Evolutionary conservation across 2,113 vertebrate species (phyloP), one percentile per base, ranked within the genome.

Genomic region (Datnioides undecimradiatus): DNA sequence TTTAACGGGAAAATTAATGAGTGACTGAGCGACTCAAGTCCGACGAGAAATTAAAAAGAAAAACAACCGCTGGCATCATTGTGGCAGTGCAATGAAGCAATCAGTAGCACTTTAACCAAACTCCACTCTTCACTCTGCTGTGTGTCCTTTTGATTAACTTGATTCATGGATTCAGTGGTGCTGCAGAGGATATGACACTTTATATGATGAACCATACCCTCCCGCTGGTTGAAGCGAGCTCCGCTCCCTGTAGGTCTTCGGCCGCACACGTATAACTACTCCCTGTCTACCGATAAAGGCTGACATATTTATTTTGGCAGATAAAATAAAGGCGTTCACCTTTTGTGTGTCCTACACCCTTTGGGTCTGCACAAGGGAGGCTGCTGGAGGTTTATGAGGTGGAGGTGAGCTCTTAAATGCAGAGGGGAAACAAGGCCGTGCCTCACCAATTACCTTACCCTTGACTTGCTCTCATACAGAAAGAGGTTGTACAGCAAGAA

Each of bases 301-400:
- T 25, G 69, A 64, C 25, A 68, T 73, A 76, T 82, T 69, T 83
- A 73, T 70, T 81, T 82, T 51, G 34, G 62, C 52, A 72, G 71
- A 81, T 70, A 65, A 77, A 77, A 77, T 41, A 71, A 85, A 73
- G 55, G 4, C 27, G 9, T 72, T 86, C 63, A 43, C 74, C 80
- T 73, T 80, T 54, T 62, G 8, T 46, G 52, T 77, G 74, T 84
- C 80, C 71, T 85, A 57, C 51, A 43, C 51, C 33, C 64, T 17
- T 13, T 21, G 34, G 31, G 38, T 73, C 21, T 46, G 27, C 38
- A 49, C n/a, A 3, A 23, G 29, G 73, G 57, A 67, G 52, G 52
- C 12, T 52, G 31, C 29, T 7, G 12, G 21, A 71, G 60, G 54
- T 84, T 84, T 69, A 70, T 65, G 73, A 74, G 52, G 38, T 21